phyloP scores from a whole-genome alignment of 2,797 vertebrate species.

The Falco peregrinus region DNA sequence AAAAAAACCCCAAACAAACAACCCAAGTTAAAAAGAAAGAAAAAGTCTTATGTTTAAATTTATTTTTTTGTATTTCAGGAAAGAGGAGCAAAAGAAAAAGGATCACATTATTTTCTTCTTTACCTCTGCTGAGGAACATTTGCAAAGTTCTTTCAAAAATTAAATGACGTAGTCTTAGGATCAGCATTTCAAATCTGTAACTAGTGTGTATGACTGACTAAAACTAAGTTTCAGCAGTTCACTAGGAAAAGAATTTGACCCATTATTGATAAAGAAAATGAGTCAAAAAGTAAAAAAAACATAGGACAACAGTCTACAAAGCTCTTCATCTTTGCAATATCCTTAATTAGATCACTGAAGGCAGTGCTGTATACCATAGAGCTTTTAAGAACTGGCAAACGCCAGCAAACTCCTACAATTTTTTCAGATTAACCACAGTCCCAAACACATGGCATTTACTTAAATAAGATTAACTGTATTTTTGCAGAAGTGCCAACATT shows the following conservation, averaged over 20 bases:
- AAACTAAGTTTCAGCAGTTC: slow-evolving; percentile 6
- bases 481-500: background rate
- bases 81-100: background rate
- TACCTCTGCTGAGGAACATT: background rate
- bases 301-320: background rate
- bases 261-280: background rate
- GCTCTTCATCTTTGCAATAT: background rate
- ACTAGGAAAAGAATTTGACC: background rate
- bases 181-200: background rate
- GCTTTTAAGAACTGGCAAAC: background rate
- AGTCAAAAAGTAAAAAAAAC: background rate
- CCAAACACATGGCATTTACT: background rate
- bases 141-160: background rate
- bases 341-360: background rate
- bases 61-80: background rate
- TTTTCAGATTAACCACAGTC: background rate
- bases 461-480: background rate
- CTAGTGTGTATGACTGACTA: background rate
- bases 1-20: background rate
- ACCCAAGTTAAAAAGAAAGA: background rate
- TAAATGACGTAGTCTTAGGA: background rate
- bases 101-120: background rate
- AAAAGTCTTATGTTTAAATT: background rate
- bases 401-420: background rate
- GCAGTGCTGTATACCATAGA: background rate